Conservation (phyloP, 2,888 invertebrate genomes). For the Stegophylla sp. region DNA sequence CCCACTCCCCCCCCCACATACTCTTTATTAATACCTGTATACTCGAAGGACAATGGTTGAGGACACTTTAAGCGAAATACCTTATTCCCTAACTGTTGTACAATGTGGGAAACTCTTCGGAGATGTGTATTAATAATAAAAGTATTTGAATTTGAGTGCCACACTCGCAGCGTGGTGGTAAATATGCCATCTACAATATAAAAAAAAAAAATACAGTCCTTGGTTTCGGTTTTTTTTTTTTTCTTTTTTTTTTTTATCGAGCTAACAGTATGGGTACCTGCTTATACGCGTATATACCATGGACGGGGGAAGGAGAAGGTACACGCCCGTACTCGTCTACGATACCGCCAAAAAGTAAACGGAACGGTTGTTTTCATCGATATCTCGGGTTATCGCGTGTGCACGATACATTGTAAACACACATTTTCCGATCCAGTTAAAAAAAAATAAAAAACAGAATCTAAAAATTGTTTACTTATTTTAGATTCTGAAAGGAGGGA, state of each 20-base stretch:
- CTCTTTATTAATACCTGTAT: neutral
- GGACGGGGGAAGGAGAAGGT: too few species aligned
- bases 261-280: neutral
- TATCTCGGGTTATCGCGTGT: too few species aligned
- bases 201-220: neutral
- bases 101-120: neutral
- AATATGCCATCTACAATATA: neutral
- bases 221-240: neutral
- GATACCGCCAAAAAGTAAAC: too few species aligned
- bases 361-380: too few species aligned
- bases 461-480: too few species aligned
- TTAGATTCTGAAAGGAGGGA: too few species aligned
- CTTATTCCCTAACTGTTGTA: neutral
- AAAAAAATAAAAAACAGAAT: too few species aligned
- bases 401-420: too few species aligned
- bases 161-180: neutral
- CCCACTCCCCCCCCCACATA: too few species aligned
- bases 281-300: too few species aligned
- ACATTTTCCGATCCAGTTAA: too few species aligned
- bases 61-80: neutral
- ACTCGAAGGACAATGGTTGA: constrained; percentile 23
- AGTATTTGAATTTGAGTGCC: constrained; percentile 15
- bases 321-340: neutral
- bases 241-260: neutral
- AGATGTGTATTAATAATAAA: neutral